Evolutionary conservation across 1,140 invertebrate species (phyloP).

Genomic region (Olivierus martensii): DNA sequence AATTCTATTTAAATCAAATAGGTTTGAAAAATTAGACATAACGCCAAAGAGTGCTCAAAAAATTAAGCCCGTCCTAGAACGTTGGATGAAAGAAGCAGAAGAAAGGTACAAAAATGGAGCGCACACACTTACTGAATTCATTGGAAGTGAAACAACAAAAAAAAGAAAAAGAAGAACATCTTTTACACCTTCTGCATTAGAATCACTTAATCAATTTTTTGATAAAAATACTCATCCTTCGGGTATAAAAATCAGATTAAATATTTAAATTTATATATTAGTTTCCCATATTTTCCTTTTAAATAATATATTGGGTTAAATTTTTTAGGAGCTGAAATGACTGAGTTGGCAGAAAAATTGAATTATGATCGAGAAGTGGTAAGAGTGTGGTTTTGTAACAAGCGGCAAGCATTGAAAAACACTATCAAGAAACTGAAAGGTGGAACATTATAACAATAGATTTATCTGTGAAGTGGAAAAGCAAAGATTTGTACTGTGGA

Average conservation of each 20-base stretch:
- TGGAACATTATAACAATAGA: constrained; percentile 1
- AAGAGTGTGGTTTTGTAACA: constrained; percentile 98
- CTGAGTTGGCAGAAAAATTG: constrained; percentile 80
- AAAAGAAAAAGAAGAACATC: constrained; percentile 91
- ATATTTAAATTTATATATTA: background rate
- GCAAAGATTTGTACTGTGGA: too few species aligned
- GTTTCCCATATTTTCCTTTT: background rate
- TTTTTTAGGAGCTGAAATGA: constrained; percentile 83
- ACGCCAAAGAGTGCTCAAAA: constrained; percentile 98
- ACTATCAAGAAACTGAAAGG: constrained; percentile 46
- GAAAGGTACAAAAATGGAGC: constrained; percentile 75
- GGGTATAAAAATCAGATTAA: constrained; percentile 40
- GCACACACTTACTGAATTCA: constrained; percentile 87
- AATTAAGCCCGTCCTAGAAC: constrained; percentile 94
- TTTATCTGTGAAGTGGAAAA: background rate
- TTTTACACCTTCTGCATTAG: constrained; percentile 89
- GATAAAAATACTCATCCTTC: constrained; percentile 95
- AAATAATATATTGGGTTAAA: background rate
- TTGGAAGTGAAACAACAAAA: constrained; percentile 89
- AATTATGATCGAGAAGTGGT: constrained; percentile 96
- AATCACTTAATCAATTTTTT: constrained; percentile 88
- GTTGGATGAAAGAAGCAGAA: constrained; percentile 97
- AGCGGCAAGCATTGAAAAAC: constrained; percentile 91
- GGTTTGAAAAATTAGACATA: constrained; percentile 99
- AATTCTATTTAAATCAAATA: constrained; percentile 29